Evolutionary conservation across 2,113 vertebrate species (phyloP).

Genomic region (Stigmatopora nigra): DNA sequence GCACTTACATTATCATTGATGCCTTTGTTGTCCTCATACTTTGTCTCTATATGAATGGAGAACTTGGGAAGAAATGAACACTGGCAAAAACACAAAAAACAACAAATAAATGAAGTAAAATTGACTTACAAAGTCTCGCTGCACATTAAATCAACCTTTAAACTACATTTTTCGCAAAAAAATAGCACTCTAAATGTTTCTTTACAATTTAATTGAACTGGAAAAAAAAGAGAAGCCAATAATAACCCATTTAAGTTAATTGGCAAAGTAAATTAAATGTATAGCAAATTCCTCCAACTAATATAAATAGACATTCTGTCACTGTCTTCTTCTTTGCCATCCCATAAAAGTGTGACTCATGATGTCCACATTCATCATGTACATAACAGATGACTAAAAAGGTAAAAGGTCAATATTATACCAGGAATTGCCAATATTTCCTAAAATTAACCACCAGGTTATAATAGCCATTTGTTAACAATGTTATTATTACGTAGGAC

Average conservation of each 20-base stretch:
- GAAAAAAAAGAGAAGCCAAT: slow-evolving; percentile 1
- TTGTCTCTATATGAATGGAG: slow-evolving; percentile 69
- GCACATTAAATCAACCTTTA: neutral
- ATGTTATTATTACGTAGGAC: neutral
- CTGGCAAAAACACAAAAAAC: slow-evolving; percentile 30
- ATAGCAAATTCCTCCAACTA: slow-evolving; percentile 5
- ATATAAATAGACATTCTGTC: slow-evolving; percentile 22
- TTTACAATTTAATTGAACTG: neutral
- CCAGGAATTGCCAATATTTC: neutral
- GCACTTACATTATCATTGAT: slow-evolving; percentile 63
- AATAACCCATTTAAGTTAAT: slow-evolving; percentile 1
- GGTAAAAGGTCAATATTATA: neutral
- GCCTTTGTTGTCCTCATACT: slow-evolving; percentile 69
- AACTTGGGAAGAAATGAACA: slow-evolving; percentile 69
- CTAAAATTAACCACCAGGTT: slow-evolving; percentile 11
- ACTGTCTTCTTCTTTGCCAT: slow-evolving; percentile 11
- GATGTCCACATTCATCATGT: slow-evolving; percentile 13
- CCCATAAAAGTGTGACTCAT: slow-evolving; percentile 30
- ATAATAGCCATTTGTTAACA: slow-evolving; percentile 4
- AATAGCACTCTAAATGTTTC: neutral
- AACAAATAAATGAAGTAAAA: neutral
- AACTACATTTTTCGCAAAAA: too few species aligned
- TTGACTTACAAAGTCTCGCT: neutral
- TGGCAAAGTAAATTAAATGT: slow-evolving; percentile 8
- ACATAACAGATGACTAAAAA: slow-evolving; percentile 8